Evolutionary conservation across 2,113 vertebrate species (phyloP), one percentile per base, ranked within the genome.

Genomic region (Lamprotornis superbus): DNA sequence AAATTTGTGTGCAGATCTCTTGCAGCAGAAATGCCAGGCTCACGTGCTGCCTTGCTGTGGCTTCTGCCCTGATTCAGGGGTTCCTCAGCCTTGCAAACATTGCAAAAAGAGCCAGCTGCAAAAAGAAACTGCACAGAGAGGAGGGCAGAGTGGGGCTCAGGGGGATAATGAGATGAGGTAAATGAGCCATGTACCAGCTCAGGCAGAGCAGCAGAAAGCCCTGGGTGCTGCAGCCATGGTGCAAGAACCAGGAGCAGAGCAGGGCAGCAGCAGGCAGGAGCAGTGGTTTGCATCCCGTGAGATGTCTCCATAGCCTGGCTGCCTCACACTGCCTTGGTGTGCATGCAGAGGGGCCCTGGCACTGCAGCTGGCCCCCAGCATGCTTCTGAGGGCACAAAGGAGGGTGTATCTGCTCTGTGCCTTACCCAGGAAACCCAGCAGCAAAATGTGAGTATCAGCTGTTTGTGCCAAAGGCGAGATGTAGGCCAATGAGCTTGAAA

Each of bases 141-240:
- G 21, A 46, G 47, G 37, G 19, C 68, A 31, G n/a, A 50, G 23
- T 8, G 39, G 24, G 15, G 7, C 16, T 17, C 0, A 0, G 20
- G 25, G 5, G 40, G 20, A 35, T 18, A n/a, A 35, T 0, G 0
- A 28, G 47, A 10, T 0, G 2, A 47, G 40, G 3, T 39, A 49
- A 25, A 0, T 3, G 64, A 53, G 20, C 65, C n/a, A 7, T 6
- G 35, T 13, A 40, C 2, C 31, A 35, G 56, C 30, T 30, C 1
- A 2, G 39, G 44, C 2, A 1, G 47, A 50, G 80, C 28, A 55
- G 47, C 61, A 44, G 76, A 42, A 70, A 67, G 33, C 30, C 14
- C 46, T n/a, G 59, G 47, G 37, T 1, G 1, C 65, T 52, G 47
- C 56, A 70, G 60, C 11, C 6, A 33, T 46, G 49, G 19, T 42